Conservation (phyloP, 2,797 vertebrate genomes). For the Synaphobranchus kaupii region DNA sequence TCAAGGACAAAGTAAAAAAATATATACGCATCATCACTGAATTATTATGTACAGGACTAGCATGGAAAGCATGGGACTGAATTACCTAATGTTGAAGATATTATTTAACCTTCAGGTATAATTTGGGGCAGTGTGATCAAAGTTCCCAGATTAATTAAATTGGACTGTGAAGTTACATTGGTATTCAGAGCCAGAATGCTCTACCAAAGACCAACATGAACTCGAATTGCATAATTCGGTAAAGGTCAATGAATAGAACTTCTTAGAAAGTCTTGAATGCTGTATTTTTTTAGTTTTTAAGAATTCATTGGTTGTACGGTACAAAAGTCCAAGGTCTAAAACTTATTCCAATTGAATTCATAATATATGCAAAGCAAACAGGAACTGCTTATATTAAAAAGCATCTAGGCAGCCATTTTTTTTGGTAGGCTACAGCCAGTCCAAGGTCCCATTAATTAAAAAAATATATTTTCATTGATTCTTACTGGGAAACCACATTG, state of each 20-base stretch:
- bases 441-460: neutral
- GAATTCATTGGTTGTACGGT: neutral
- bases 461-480: too few species aligned
- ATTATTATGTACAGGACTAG: too few species aligned
- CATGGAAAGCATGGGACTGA: too few species aligned
- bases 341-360: neutral
- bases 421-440: neutral
- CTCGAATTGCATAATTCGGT: neutral
- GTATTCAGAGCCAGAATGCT: neutral
- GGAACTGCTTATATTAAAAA: too few species aligned
- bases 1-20: too few species aligned
- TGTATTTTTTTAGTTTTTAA: neutral
- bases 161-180: constrained; percentile 36
- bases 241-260: neutral
- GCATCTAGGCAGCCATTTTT: too few species aligned
- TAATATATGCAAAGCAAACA: neutral
- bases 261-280: neutral
- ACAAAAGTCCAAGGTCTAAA: neutral
- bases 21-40: too few species aligned
- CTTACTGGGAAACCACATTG: too few species aligned
- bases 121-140: neutral
- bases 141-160: constrained; percentile 27
- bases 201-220: neutral
- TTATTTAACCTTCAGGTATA: neutral
- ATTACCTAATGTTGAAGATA: neutral